Evolutionary conservation across 2,888 invertebrate species (phyloP).

Genomic region (Xestia c-nigrum): DNA sequence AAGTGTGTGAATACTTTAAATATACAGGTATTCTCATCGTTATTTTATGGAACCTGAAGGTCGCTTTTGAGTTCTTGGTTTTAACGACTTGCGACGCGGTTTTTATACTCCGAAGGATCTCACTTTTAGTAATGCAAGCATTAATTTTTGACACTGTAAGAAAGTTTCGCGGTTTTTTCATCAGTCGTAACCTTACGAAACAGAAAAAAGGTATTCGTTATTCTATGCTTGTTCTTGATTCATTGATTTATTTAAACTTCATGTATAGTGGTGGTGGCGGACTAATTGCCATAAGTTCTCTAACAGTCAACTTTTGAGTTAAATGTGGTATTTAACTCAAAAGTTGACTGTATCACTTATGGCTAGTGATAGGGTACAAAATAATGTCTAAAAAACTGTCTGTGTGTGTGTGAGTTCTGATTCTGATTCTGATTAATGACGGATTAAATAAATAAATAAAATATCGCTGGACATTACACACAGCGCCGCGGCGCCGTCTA

Average conservation of each 20-base stretch:
- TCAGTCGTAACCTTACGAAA: neutral
- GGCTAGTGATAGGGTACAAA: too few species aligned
- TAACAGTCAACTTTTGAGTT: too few species aligned
- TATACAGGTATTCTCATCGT: slow-evolving; percentile 53
- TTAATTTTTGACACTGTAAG: neutral
- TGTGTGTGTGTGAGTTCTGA: too few species aligned
- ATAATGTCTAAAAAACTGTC: too few species aligned
- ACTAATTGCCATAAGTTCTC: too few species aligned
- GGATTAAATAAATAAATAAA: too few species aligned
- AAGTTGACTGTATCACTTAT: too few species aligned
- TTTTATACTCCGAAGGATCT: slow-evolving; percentile 30
- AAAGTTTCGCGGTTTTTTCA: neutral
- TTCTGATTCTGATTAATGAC: neutral
- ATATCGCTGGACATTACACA: too few species aligned
- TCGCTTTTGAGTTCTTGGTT: slow-evolving; percentile 36
- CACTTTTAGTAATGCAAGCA: slow-evolving; percentile 29
- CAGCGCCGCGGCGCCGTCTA: too few species aligned
- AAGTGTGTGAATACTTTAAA: slow-evolving; percentile 61
- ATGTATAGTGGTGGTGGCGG: too few species aligned
- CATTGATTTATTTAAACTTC: too few species aligned
- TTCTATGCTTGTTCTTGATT: neutral
- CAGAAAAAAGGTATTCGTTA: neutral
- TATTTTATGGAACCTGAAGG: slow-evolving; percentile 56
- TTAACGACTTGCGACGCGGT: slow-evolving; percentile 41
- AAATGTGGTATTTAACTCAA: too few species aligned